Percentiles rank a stretch among this genome's conserved stretches.
Evolutionary conservation across 2,113 vertebrate genomes (phyloP).

Genomic region (Trematocara zebra): DNA sequence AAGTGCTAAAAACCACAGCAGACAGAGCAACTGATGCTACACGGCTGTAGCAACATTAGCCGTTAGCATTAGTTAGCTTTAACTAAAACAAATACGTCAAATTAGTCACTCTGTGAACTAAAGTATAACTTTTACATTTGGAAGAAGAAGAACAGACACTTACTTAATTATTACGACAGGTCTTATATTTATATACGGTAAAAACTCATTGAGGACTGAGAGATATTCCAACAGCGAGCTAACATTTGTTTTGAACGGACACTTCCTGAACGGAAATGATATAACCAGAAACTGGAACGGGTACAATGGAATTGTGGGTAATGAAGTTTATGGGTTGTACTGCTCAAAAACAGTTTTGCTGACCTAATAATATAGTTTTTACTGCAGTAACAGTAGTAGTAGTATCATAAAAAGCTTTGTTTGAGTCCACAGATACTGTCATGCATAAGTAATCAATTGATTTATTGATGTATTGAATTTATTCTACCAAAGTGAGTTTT

Average conservation of each 20-base stretch:
- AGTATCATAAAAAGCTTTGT: neutral
- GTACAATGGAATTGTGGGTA: conserved; percentile 22
- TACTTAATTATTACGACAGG: neutral
- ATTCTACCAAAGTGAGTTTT: neutral
- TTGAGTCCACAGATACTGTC: neutral
- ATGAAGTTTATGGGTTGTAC: conserved; percentile 30
- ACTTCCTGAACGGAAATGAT: conserved; percentile 55
- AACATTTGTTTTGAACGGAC: conserved; percentile 42
- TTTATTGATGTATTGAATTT: neutral
- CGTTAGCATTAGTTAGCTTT: conserved; percentile 15
- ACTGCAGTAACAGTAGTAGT: neutral
- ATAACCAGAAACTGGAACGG: neutral
- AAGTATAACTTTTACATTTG: neutral
- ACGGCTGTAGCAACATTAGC: conserved; percentile 7
- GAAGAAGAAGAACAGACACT: neutral
- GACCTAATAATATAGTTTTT: neutral
- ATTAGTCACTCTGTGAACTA: accelerated
- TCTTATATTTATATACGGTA: neutral
- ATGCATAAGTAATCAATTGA: neutral
- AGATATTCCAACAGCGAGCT: neutral
- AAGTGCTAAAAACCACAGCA: neutral
- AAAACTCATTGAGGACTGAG: conserved; percentile 14
- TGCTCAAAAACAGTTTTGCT: neutral
- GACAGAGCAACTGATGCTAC: neutral
- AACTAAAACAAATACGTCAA: neutral